phyloP scores from a whole-genome alignment of 2,113 vertebrate genomes.

The Addax nasomaculatus region DNA sequence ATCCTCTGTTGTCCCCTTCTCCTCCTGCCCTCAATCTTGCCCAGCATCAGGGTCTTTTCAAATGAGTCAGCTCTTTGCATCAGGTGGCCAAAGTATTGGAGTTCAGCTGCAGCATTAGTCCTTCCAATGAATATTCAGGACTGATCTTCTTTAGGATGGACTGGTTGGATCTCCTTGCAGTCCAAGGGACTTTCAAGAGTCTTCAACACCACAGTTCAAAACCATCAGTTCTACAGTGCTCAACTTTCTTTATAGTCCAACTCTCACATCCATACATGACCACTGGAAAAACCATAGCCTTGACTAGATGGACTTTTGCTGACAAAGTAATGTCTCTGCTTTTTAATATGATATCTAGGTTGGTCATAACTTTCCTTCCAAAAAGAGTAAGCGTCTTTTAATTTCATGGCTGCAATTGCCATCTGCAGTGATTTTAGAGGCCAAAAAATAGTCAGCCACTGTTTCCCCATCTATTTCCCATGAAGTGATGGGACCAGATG shows the following conservation, averaged over 20 bases:
- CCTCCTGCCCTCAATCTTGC: neutral
- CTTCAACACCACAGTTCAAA: neutral
- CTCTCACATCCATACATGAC: neutral
- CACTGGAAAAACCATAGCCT: neutral
- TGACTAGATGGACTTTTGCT: neutral
- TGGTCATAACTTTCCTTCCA: no score
- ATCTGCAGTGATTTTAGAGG: no score
- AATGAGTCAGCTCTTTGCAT: neutral
- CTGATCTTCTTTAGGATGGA: neutral
- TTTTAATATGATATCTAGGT: no score
- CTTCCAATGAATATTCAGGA: neutral
- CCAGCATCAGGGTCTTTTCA: neutral
- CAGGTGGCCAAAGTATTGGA: neutral
- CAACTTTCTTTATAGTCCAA: neutral
- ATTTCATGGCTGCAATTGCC: no score
- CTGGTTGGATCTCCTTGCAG: neutral
- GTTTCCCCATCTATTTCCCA: no score
- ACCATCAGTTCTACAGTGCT: neutral
- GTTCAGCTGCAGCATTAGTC: neutral
- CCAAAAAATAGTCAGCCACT: no score
- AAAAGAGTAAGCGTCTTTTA: no score
- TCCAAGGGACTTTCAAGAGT: neutral
- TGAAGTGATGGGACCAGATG: no score
- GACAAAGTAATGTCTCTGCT: no score
- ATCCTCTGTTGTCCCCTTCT: neutral